Conservation (phyloP, 1,140 invertebrate genomes). For the Lasioglossum albipes region DNA sequence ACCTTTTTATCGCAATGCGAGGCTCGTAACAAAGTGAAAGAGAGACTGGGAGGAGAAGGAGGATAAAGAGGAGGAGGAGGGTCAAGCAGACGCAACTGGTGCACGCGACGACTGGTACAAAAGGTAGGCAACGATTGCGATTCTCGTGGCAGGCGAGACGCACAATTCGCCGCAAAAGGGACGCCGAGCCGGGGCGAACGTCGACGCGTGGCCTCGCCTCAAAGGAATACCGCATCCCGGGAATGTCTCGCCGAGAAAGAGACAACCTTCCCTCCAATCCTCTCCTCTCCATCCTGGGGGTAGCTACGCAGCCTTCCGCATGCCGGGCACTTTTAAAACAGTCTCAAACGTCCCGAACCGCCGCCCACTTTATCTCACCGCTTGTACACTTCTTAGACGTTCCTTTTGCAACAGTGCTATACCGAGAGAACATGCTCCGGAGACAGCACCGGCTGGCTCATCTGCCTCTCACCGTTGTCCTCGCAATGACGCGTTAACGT, state of each 20-base stretch:
- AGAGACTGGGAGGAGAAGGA: neutral
- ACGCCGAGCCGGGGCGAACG: conserved; percentile 41
- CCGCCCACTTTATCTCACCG: conserved; percentile 39
- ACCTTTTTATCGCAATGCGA: conserved; percentile 12
- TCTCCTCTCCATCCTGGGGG: conserved; percentile 31
- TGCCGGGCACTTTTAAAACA: conserved; percentile 46
- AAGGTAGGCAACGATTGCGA: conserved; percentile 10
- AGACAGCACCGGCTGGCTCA: neutral
- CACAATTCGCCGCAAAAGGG: conserved; percentile 44
- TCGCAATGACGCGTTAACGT: neutral
- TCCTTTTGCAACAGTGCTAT: neutral
- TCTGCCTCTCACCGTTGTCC: neutral
- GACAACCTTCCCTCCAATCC: neutral
- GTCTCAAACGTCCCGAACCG: conserved; percentile 26
- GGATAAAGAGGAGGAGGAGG: neutral
- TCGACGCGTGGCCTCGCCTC: conserved; percentile 49
- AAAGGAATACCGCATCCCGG: conserved; percentile 59
- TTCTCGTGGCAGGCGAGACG: conserved; percentile 18
- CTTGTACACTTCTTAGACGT: neutral
- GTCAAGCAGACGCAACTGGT: conserved; percentile 11
- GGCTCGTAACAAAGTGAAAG: conserved; percentile 1
- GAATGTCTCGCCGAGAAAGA: conserved; percentile 44
- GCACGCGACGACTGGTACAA: conserved; percentile 2
- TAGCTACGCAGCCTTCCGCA: conserved; percentile 44
- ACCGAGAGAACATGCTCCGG: neutral